Base-by-base conservation (phyloP, 2,113 vertebrate genomes). In the Isurus oxyrinchus region DNA sequence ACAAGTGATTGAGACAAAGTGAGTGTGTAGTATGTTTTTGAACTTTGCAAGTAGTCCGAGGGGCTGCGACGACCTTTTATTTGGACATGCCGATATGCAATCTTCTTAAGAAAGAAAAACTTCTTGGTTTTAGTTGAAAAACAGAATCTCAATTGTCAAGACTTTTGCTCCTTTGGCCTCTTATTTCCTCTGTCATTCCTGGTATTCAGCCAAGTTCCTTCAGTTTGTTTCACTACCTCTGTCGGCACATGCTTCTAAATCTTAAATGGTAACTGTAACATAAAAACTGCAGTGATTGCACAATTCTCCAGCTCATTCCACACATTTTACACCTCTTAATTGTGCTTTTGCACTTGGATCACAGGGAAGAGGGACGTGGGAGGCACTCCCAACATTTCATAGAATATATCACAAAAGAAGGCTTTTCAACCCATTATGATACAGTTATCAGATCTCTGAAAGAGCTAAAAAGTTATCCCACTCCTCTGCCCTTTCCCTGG, bases 111-210 rank as follows among this genome's bases (percentile, higher is more conserved):
- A 35, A 57, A 93, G 4, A 31, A 91, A 0, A 61, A 40, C 57
- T 93, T 93, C 27, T 59, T 91, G 88, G 44, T 31, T 91, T 63
- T 40, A 23, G 2, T 63, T 93, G 35, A 59, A 57, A 2, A 57
- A 88, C 86, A 57, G 49, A 88, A 91, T 91, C 27, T 91, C 25
- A 57, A 91, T n/a, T 91, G 88, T 59, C 55, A 91, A 59, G 88
- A 57, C 10, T 59, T 55, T 57, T 31, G 57, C 27, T 35, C 40
- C 10, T 57, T 55, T 59, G 10, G 27, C 27, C 27, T 5, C 3
- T 91, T 53, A 59, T 59, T 91, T 91, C 88, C 55, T 57, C 53
- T 35, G 61, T 40, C 0, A 8, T 93, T 63, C 57, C 35, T 63
- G 16, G 57, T 21, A 40, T 93, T 63, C 57, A 63, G 61, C 59